Evolutionary conservation across 1,140 invertebrate genomes (phyloP).

Genomic region (Pseudomyrmex flavicornis): DNA sequence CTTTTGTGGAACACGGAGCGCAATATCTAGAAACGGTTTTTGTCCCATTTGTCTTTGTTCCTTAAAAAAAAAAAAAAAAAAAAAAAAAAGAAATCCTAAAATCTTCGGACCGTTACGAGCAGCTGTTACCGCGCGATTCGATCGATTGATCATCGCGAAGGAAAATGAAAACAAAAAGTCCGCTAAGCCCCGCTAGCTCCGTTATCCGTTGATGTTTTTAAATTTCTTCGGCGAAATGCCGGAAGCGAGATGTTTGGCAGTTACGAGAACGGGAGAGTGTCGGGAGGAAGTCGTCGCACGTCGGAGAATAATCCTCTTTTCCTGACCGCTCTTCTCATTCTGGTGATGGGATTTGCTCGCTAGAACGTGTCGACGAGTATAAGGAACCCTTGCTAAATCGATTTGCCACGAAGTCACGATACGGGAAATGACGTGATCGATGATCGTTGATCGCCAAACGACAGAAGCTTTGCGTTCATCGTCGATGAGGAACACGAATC

Average conservation of each 20-base stretch:
- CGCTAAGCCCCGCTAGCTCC: neutral
- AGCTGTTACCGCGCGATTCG: slow-evolving; percentile 49
- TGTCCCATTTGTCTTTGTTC: slow-evolving; percentile 15
- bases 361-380: slow-evolving; percentile 59
- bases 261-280: neutral
- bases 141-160: slow-evolving; percentile 39
- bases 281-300: slow-evolving; percentile 61
- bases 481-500: neutral
- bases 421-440: slow-evolving; percentile 1
- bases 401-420: slow-evolving; percentile 40
- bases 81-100: slow-evolving; percentile 49
- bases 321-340: slow-evolving; percentile 66
- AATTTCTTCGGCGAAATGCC: slow-evolving; percentile 19
- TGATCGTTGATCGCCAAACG: slow-evolving; percentile 24
- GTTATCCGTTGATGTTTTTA: slow-evolving; percentile 34
- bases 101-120: slow-evolving; percentile 49
- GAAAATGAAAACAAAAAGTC: slow-evolving; percentile 38
- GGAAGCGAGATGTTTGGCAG: slow-evolving; percentile 37
- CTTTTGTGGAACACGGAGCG: neutral
- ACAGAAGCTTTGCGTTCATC: neutral
- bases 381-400: slow-evolving; percentile 62
- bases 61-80: neutral
- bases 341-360: slow-evolving; percentile 67
- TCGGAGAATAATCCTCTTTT: slow-evolving; percentile 68
- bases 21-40: slow-evolving; percentile 26